A percentile compares a stretch with the other conserved stretches of the same genome.
These are phyloP conservation scores for Myiagra hebetior DNA, from an alignment of 2,113 vertebrate species.

Conservation along the genomic window DNA sequence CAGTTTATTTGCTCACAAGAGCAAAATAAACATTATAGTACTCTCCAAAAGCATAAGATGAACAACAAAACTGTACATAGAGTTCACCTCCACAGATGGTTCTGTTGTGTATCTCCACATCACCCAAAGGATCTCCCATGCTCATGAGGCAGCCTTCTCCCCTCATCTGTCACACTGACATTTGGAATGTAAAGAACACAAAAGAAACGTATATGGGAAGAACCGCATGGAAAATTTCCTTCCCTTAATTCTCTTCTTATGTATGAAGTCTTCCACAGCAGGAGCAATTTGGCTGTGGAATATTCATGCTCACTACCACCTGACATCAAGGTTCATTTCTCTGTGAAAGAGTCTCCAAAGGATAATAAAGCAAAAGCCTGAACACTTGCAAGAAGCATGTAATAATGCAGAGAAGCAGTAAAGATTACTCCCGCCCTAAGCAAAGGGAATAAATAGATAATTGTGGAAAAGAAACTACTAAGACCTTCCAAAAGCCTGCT, in stretches of 20 bases:
- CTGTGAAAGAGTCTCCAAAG: conserved; percentile 32
- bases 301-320: conserved; percentile 32
- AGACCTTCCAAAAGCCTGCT: background rate
- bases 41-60: background rate
- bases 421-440: background rate
- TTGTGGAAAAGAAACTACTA: background rate
- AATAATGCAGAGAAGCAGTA: background rate
- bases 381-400: conserved; percentile 9
- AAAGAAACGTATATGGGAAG: background rate
- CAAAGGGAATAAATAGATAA: background rate
- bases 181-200: background rate
- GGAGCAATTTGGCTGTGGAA: conserved; percentile 1
- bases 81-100: background rate
- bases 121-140: background rate
- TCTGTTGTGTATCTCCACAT: background rate
- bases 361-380: conserved; percentile 37
- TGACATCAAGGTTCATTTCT: conserved; percentile 51
- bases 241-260: background rate
- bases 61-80: background rate
- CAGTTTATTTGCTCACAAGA: background rate
- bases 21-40: background rate
- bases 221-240: background rate
- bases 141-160: background rate
- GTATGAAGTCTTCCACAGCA: background rate
- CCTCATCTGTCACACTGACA: background rate